Evolutionary conservation across 2,113 vertebrate genomes (phyloP).

Genomic region (Paradoxurus hermaphroditus): DNA sequence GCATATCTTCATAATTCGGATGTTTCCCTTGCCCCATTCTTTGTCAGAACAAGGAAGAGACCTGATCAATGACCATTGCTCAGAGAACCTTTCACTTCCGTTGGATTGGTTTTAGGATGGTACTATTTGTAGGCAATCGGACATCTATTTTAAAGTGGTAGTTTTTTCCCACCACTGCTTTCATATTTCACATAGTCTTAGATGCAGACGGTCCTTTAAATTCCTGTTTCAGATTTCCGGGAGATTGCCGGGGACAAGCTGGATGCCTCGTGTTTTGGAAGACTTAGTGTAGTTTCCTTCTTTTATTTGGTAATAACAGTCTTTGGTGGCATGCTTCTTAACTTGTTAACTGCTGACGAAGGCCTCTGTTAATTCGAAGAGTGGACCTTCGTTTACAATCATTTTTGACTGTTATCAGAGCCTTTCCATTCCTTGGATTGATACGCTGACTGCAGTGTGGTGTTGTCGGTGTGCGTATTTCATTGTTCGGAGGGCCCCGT

Average conservation of each 20-base stretch:
- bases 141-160: background rate
- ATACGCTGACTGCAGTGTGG: too few relatives aligned
- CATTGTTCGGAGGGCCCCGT: background rate
- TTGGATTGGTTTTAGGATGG: background rate
- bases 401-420: background rate
- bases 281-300: background rate
- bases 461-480: accelerated
- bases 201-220: background rate
- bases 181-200: background rate
- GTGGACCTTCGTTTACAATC: background rate
- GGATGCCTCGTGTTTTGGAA: background rate
- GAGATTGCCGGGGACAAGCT: background rate
- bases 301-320: background rate
- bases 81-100: background rate
- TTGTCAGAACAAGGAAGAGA: background rate
- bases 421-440: background rate
- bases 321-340: background rate
- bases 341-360: background rate
- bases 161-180: background rate
- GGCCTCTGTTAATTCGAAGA: background rate
- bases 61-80: background rate
- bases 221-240: background rate
- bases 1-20: background rate
- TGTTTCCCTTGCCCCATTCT: background rate
- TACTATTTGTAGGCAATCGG: background rate